A percentile compares a stretch with the other conserved stretches of the same genome.
phyloP scores from a whole-genome alignment of 2,888 invertebrate genomes.

The Ormyrus nitidulus region DNA sequence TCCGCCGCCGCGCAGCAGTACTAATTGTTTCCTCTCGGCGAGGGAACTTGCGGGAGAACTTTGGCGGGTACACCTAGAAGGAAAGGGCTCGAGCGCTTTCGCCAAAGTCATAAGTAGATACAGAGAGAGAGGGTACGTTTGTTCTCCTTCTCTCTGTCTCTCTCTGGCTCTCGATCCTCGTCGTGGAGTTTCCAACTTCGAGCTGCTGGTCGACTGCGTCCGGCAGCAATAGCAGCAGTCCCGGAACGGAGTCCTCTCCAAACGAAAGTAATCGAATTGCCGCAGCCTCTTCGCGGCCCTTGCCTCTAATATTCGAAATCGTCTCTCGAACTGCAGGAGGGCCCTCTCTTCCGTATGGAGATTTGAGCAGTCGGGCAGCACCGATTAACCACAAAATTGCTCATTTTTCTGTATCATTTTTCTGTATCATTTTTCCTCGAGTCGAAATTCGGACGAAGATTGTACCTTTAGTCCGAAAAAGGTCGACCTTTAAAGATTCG shows the following conservation, averaged over 20 bases:
- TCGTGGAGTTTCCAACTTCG: constrained; percentile 24
- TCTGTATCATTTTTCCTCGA: neutral
- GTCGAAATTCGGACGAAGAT: too few species aligned
- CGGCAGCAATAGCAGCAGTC: neutral
- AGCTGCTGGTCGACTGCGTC: neutral
- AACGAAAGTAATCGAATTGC: constrained; percentile 44
- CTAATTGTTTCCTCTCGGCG: constrained; percentile 46
- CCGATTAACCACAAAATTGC: constrained; percentile 23
- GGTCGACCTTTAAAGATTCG: too few species aligned
- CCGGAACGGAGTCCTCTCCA: neutral
- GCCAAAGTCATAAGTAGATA: constrained; percentile 14
- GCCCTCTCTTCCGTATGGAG: constrained; percentile 18
- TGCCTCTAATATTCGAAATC: too few species aligned
- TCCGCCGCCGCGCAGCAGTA: neutral
- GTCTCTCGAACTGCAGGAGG: neutral
- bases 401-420: constrained; percentile 22
- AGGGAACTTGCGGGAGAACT: constrained; percentile 11
- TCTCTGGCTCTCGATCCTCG: neutral
- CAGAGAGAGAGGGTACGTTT: constrained; percentile 11
- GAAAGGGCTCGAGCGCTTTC: constrained; percentile 35
- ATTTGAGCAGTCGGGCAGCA: constrained; percentile 5
- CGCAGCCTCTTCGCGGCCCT: neutral
- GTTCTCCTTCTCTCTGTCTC: neutral
- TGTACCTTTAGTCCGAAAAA: too few species aligned
- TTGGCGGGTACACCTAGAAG: neutral